Evolutionary conservation across 2,113 vertebrate genomes (phyloP).

Genomic region (Triplophysa rosa): DNA sequence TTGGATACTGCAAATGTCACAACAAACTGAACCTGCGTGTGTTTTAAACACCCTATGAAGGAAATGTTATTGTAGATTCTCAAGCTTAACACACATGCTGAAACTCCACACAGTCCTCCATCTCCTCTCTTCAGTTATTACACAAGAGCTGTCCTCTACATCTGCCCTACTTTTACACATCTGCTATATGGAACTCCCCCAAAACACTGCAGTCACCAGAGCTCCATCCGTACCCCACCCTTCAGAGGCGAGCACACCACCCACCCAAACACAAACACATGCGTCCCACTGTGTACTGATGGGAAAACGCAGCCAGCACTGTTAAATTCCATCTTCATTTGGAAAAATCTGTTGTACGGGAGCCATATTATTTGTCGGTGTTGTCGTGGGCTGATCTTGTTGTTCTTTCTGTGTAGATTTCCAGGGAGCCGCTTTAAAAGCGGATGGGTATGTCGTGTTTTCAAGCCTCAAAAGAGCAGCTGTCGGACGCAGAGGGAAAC

Average conservation of each 20-base stretch:
- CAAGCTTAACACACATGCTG: conserved; percentile 46
- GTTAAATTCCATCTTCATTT: neutral
- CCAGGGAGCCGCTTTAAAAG: conserved; percentile 28
- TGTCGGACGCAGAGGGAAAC: neutral
- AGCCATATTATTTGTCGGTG: conserved; percentile 58
- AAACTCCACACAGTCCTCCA: conserved; percentile 44
- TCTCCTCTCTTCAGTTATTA: conserved; percentile 53
- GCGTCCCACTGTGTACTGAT: conserved; percentile 10
- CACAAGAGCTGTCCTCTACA: conserved; percentile 57
- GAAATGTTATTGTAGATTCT: conserved; percentile 17
- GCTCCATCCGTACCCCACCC: conserved; percentile 52
- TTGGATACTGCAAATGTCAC: too few relatives aligned
- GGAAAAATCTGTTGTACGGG: neutral
- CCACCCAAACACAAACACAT: conserved; percentile 42
- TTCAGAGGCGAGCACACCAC: conserved; percentile 42
- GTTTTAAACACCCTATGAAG: neutral
- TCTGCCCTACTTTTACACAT: conserved; percentile 61
- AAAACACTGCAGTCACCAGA: conserved; percentile 53
- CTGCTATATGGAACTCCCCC: conserved; percentile 61
- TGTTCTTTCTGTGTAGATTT: conserved; percentile 55
- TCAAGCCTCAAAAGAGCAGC: conserved; percentile 34
- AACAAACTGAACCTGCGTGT: too few relatives aligned
- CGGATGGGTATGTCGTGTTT: conserved; percentile 39
- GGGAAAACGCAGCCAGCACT: neutral
- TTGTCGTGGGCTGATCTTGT: conserved; percentile 41